Evolutionary conservation across 2,797 vertebrate genomes (phyloP), one percentile per base, ranked within the genome.

Genomic region (Bradypodion ventrale): DNA sequence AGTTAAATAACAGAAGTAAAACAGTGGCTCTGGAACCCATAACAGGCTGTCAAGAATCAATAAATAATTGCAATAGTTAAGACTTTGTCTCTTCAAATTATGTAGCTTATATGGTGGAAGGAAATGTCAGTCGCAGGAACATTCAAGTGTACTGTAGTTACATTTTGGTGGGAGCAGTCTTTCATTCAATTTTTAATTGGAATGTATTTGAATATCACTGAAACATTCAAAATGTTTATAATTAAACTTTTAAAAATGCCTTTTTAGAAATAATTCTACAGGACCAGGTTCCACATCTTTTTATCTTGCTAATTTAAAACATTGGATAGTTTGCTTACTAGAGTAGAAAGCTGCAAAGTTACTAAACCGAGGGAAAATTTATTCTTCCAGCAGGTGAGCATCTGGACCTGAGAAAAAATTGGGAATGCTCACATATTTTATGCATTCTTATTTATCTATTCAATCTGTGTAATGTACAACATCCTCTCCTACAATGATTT

Each of bases 121-220:
- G 44, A 85, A 85, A 83, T 27, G 76, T 84, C 89, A 84, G 29
- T 16, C 75, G 77, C 10, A 32, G 78, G 88, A 88, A 78, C 21
- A 25, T 72, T 85, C 79, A 73, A 83, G n/a, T 19, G 74, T 21
- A 82, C n/a, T n/a, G n/a, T n/a, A n/a, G 73, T 79, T 79, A 73
- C 40, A 82, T 82, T 75, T 79, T 68, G 35, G 69, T 46, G 16
- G 77, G 25, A 73, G 65, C 37, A 32, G 13, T 83, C 0, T 83
- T 82, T 78, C 9, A 44, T 62, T 40, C 10, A 4, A 2, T 0
- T 84, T 89, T 88, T 91, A 91, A 84, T 85, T 86, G 76, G 23
- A 73, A 83, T 32, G 59, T 69, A 29, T 62, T 82, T 88, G 70
- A 86, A 59, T 62, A 42, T 37, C 13, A 60, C 15, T 46, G 80